Percentiles rank a stretch among this genome's conserved stretches.
Evolutionary conservation across 2,888 invertebrate genomes (phyloP).

Genomic region (Nephrotoma flavescens): DNA sequence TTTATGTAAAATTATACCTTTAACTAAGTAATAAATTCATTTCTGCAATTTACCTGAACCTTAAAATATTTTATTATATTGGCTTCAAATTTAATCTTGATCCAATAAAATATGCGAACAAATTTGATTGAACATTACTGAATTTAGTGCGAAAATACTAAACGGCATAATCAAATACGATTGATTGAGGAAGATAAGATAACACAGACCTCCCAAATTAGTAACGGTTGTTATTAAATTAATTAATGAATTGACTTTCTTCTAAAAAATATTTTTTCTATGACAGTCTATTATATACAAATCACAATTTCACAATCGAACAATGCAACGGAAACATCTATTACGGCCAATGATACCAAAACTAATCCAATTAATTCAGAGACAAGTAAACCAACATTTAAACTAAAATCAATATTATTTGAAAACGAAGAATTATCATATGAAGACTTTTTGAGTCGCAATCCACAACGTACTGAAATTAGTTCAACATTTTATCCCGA

Average conservation of each 20-base stretch:
- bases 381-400: not conserved
- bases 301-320: not conserved
- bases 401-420: not conserved
- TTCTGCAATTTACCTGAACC: no score
- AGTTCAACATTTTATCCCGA: not conserved
- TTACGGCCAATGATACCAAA: not conserved
- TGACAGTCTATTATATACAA: not conserved
- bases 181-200: not conserved
- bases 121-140: no score
- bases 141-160: no score
- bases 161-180: not conserved
- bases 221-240: not conserved
- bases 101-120: no score
- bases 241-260: not conserved
- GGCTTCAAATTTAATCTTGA: no score
- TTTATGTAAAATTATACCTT: no score
- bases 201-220: not conserved
- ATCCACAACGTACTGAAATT: not conserved
- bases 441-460: not conserved
- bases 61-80: no score
- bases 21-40: no score
- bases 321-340: not conserved
- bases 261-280: not conserved
- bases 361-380: not conserved
- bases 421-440: not conserved